Percentiles rank a stretch among this genome's conserved stretches.
phyloP scores from a whole-genome alignment of 2,797 vertebrate species.

The Poeciliopsis paucimaculata region DNA sequence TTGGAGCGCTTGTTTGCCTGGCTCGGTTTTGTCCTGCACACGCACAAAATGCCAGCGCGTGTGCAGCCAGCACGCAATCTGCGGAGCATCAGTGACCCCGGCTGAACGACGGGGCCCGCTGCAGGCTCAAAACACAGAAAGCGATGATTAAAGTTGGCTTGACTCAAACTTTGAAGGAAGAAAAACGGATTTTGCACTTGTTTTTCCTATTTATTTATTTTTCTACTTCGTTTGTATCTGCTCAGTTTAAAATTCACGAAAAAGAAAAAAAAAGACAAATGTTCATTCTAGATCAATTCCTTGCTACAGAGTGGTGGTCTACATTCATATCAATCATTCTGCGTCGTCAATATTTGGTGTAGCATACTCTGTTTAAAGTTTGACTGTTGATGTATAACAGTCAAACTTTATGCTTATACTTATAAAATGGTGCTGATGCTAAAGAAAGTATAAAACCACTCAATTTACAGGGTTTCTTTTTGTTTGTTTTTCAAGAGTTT shows the following conservation, averaged over 20 bases:
- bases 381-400: neutral
- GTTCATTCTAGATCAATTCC: constrained; percentile 34
- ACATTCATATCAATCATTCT: neutral
- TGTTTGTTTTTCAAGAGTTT: constrained; percentile 3
- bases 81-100: constrained; percentile 32
- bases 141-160: constrained; percentile 47
- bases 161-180: constrained; percentile 47
- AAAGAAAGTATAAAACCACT: neutral
- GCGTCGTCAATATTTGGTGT: neutral
- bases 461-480: too few relatives aligned
- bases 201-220: neutral
- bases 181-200: constrained; percentile 39
- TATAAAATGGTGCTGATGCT: neutral
- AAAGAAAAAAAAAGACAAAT: constrained; percentile 51
- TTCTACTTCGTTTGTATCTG: constrained; percentile 16
- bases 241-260: constrained; percentile 48
- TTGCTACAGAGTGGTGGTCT: constrained; percentile 5
- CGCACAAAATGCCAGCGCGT: constrained; percentile 43
- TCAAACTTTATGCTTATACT: neutral
- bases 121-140: constrained; percentile 31
- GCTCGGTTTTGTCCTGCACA: constrained; percentile 56
- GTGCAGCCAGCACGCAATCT: constrained; percentile 38
- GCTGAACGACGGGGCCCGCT: constrained; percentile 18
- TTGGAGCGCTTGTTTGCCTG: constrained; percentile 64
- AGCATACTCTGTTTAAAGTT: neutral